Evolutionary conservation across 2,113 vertebrate species (phyloP).

Genomic region (Calidris pugnax): DNA sequence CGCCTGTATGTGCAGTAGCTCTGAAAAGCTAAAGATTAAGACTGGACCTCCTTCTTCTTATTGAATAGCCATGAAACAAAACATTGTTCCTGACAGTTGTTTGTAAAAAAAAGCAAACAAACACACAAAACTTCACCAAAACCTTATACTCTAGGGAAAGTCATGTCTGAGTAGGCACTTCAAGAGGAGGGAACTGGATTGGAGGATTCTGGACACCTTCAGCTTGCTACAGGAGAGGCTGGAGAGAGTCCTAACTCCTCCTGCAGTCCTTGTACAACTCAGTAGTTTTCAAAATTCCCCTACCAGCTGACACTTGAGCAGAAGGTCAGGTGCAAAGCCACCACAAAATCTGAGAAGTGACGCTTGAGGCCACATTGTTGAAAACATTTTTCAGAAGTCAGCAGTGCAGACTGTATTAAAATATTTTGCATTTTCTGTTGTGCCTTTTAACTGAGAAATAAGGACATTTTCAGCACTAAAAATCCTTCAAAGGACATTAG

Average conservation of each 20-base stretch:
- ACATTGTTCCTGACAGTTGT: not conserved
- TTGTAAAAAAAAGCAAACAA: not conserved
- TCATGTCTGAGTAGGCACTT: not conserved
- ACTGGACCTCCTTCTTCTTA: not conserved
- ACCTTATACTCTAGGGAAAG: not conserved
- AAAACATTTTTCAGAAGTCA: not conserved
- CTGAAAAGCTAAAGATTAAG: not conserved
- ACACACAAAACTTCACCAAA: not conserved
- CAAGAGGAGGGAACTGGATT: not conserved
- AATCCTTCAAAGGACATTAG: not conserved
- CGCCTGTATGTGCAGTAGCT: accelerated
- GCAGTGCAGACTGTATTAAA: not conserved
- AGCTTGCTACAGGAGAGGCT: not conserved
- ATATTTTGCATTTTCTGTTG: not conserved
- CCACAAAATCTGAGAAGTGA: not conserved
- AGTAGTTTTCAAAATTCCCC: too few relatives aligned
- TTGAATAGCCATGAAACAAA: not conserved
- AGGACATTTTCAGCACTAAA: not conserved
- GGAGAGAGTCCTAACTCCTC: too few relatives aligned
- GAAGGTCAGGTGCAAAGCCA: not conserved
- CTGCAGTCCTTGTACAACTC: too few relatives aligned
- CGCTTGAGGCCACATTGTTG: not conserved
- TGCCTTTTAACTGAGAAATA: not conserved
- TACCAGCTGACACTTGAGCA: not conserved
- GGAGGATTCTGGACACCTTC: not conserved